Percentiles rank a stretch among this genome's conserved stretches.
Evolutionary conservation across 2,888 invertebrate genomes (phyloP).

Genomic region (Aleiodes leptofemur): DNA sequence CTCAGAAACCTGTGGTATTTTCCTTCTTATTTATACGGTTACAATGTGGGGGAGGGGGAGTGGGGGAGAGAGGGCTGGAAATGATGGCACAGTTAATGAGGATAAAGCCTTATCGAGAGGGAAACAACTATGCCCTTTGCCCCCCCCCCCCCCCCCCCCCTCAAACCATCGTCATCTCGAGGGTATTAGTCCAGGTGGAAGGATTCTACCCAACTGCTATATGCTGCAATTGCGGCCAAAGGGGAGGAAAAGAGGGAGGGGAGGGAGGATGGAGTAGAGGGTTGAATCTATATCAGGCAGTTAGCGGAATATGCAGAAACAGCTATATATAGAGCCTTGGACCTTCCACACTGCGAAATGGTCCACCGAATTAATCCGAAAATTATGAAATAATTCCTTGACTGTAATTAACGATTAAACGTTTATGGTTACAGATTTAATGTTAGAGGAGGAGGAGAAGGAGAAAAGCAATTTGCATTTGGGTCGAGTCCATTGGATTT

Average conservation of each 20-base stretch:
- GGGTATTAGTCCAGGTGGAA: constrained; percentile 40
- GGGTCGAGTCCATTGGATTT: too few relatives aligned
- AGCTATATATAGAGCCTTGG: not conserved
- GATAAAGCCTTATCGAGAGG: constrained; percentile 48
- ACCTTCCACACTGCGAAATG: not conserved
- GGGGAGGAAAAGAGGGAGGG: too few relatives aligned
- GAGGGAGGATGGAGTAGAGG: too few relatives aligned
- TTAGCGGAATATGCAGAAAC: constrained; percentile 21
- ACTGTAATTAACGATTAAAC: constrained; percentile 1
- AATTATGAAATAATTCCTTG: constrained; percentile 50
- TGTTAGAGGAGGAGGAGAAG: not conserved
- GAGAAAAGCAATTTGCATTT: too few relatives aligned
- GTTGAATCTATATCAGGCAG: not conserved
- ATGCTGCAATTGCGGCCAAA: not conserved
- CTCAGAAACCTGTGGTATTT: not conserved
- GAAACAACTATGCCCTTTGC: constrained; percentile 28
- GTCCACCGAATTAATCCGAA: constrained; percentile 46
- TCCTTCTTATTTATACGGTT: constrained; percentile 24
- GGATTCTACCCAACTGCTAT: constrained; percentile 25
- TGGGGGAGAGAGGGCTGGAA: not conserved
- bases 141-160: not conserved
- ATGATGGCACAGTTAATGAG: constrained; percentile 32
- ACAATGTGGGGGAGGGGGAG: too few relatives aligned
- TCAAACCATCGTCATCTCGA: constrained; percentile 18
- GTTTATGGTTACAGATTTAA: constrained; percentile 24